A percentile compares a stretch with the other conserved stretches of the same genome.
phyloP scores from a whole-genome alignment of 2,888 invertebrate genomes.

The Mylabris sibirica region DNA sequence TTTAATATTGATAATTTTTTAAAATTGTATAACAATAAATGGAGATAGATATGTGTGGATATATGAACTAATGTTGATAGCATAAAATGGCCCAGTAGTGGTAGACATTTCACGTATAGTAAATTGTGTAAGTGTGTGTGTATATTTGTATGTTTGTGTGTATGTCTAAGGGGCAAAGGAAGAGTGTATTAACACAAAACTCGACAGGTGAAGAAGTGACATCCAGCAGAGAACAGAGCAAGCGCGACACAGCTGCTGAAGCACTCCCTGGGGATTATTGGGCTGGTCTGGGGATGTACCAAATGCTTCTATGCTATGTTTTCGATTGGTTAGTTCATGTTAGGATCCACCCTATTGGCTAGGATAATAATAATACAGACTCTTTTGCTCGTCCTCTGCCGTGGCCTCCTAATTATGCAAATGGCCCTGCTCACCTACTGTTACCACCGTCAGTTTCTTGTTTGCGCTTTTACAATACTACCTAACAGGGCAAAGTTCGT shows the following conservation, averaged over 20 bases:
- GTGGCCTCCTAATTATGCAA: slow-evolving; percentile 56
- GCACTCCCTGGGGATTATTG: slow-evolving; percentile 45
- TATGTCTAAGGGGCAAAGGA: slow-evolving; percentile 13
- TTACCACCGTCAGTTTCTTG: slow-evolving; percentile 51
- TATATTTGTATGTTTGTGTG: background rate
- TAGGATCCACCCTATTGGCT: slow-evolving; percentile 39
- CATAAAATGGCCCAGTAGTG: slow-evolving; percentile 12
- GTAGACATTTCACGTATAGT: background rate
- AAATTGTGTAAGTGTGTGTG: background rate
- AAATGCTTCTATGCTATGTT: slow-evolving; percentile 21
- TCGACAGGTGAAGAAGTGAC: slow-evolving; percentile 55
- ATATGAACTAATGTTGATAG: slow-evolving; percentile 6
- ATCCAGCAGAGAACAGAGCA: slow-evolving; percentile 49
- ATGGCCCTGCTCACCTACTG: slow-evolving; percentile 57
- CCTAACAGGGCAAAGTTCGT: slow-evolving; percentile 54
- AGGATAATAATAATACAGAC: slow-evolving; percentile 40
- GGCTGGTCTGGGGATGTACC: slow-evolving; percentile 34
- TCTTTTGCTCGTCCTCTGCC: slow-evolving; percentile 48
- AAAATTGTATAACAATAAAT: background rate
- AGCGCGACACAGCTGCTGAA: slow-evolving; percentile 45
- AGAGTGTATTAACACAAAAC: slow-evolving; percentile 32
- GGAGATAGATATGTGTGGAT: background rate
- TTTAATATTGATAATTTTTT: background rate
- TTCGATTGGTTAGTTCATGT: slow-evolving; percentile 42
- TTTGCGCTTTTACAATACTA: slow-evolving; percentile 58